Evolutionary conservation across 2,888 invertebrate species (phyloP).

Genomic region (Pheosia tremula): DNA sequence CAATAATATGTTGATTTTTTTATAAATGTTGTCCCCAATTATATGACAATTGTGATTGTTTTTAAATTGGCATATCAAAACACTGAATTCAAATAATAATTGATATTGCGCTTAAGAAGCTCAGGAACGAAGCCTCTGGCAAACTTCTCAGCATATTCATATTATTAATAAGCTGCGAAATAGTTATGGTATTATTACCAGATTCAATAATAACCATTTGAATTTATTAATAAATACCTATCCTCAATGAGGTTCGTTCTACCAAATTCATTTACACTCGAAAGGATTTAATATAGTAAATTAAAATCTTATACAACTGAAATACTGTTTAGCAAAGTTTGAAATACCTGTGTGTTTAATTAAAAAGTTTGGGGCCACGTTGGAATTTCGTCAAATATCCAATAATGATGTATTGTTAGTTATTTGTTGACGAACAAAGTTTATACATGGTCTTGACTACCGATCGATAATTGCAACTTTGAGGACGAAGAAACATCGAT

Average conservation of each 20-base stretch:
- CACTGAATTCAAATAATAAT: too few species aligned
- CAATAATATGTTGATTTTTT: too few species aligned
- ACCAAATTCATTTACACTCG: slow-evolving; percentile 8
- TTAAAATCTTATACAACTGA: slow-evolving; percentile 7
- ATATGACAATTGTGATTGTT: too few species aligned
- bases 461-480: background rate
- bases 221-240: background rate
- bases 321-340: slow-evolving; percentile 13
- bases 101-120: too few species aligned
- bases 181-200: background rate
- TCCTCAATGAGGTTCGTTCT: slow-evolving; percentile 6
- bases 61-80: too few species aligned
- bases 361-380: slow-evolving; percentile 18
- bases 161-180: too few species aligned
- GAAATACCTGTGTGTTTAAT: slow-evolving; percentile 38
- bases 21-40: too few species aligned
- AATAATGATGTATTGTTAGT: slow-evolving; percentile 3
- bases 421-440: slow-evolving; percentile 1
- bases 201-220: background rate
- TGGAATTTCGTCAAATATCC: slow-evolving; percentile 7
- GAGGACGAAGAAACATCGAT: too few species aligned
- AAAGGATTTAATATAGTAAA: slow-evolving; percentile 7
- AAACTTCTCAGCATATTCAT: too few species aligned
- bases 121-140: too few species aligned
- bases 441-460: slow-evolving; percentile 5